phyloP scores from a whole-genome alignment of 2,888 invertebrate genomes.

The Pachliopta kotzebuea region DNA sequence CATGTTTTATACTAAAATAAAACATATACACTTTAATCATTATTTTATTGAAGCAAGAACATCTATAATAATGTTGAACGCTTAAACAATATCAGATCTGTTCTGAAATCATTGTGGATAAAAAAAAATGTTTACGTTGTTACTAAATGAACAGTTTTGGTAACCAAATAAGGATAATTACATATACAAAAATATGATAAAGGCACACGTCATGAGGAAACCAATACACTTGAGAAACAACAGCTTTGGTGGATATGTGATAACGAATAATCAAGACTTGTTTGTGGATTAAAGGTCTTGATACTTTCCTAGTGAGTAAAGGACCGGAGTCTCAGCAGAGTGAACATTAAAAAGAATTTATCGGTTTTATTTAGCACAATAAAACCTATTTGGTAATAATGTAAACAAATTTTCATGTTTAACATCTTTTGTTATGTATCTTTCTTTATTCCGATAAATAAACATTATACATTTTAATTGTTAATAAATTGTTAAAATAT shows the following conservation, averaged over 20 bases:
- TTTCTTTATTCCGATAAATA: neutral
- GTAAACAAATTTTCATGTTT: neutral
- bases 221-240: too few relatives aligned
- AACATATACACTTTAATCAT: slow-evolving; percentile 26
- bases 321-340: too few relatives aligned
- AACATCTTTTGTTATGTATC: too few relatives aligned
- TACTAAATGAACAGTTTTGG: neutral
- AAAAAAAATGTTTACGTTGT: slow-evolving; percentile 8
- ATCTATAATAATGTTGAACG: slow-evolving; percentile 14
- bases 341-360: too few relatives aligned
- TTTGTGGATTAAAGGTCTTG: too few relatives aligned
- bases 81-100: slow-evolving; percentile 9
- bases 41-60: slow-evolving; percentile 26
- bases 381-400: neutral
- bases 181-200: too few relatives aligned
- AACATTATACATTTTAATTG: neutral
- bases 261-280: too few relatives aligned
- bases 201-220: too few relatives aligned
- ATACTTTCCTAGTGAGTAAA: too few relatives aligned
- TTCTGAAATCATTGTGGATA: neutral
- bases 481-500: neutral
- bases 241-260: too few relatives aligned
- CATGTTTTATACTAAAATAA: slow-evolving; percentile 28
- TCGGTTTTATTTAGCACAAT: neutral
- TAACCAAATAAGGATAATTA: too few relatives aligned